These are phyloP conservation scores for Troglohyphantes excavatus DNA, from an alignment of 2,888 invertebrate genomes.

Conservation along the genomic window DNA sequence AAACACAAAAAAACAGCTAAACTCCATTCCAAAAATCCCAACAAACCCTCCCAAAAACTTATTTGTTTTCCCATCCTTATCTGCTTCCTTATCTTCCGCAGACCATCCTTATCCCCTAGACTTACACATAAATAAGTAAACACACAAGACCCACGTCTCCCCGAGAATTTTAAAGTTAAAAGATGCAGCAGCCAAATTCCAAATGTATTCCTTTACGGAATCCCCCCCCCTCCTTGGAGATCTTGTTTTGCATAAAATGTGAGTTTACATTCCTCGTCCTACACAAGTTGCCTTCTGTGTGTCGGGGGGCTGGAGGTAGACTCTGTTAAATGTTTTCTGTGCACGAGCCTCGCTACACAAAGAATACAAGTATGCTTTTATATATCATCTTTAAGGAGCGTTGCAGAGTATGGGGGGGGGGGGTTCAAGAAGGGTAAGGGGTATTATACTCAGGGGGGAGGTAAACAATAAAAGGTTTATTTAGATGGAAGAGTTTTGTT, in stretches of 20 bases:
- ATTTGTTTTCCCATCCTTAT: not conserved
- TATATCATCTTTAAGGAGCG: slow-evolving; percentile 20
- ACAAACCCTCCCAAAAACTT: not conserved
- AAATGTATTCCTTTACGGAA: slow-evolving; percentile 5
- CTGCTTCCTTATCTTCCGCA: not conserved
- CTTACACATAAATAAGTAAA: slow-evolving; percentile 40
- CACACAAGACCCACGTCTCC: not conserved
- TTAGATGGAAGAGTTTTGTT: not conserved
- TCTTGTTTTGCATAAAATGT: slow-evolving; percentile 63
- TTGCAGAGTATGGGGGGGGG: not conserved
- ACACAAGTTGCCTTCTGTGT: not conserved
- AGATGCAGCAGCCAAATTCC: slow-evolving; percentile 20
- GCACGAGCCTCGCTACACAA: slow-evolving; percentile 27
- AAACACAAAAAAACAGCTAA: no score
- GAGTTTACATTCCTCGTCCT: not conserved
- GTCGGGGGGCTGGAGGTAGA: slow-evolving; percentile 3
- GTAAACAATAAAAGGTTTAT: slow-evolving; percentile 15
- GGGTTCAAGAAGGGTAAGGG: not conserved
- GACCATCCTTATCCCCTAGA: not conserved
- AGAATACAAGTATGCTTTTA: slow-evolving; percentile 54
- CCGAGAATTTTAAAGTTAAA: slow-evolving; percentile 29
- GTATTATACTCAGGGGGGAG: not conserved
- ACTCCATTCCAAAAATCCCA: no score
- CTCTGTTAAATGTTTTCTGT: slow-evolving; percentile 15
- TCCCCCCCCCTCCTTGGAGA: not conserved